Percentiles rank a stretch among this genome's conserved stretches.
phyloP scores from a whole-genome alignment of 23 tunicate genomes.

The Diplosoma virens region DNA sequence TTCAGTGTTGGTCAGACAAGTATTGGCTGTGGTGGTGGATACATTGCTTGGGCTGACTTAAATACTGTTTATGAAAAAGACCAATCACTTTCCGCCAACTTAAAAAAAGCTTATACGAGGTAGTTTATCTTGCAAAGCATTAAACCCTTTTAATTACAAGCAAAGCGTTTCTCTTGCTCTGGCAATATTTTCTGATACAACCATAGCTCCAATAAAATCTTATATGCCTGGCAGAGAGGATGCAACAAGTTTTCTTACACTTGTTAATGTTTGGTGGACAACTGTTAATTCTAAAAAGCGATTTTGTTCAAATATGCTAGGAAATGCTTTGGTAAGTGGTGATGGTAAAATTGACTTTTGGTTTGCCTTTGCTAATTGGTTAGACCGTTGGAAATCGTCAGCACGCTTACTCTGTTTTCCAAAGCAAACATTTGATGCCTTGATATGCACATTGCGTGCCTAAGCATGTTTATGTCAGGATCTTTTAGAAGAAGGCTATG shows the following conservation, averaged over 20 bases:
- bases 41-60: neutral
- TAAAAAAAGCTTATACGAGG: too few species aligned
- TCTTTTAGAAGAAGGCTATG: conserved; percentile 1
- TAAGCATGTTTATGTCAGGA: neutral
- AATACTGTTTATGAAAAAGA: neutral
- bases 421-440: neutral
- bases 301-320: neutral
- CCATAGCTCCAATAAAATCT: too few species aligned
- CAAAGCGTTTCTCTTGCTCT: too few species aligned
- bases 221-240: too few species aligned
- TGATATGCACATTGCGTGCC: neutral
- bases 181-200: too few species aligned
- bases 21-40: neutral
- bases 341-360: conserved; percentile 12
- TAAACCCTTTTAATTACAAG: too few species aligned
- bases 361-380: neutral
- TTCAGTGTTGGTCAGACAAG: too few species aligned
- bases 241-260: too few species aligned
- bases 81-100: too few species aligned
- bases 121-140: too few species aligned
- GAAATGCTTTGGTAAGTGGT: neutral
- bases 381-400: neutral
- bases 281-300: conserved; percentile 14
- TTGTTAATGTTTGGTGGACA: conserved; percentile 1
- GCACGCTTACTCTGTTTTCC: neutral